Conservation (phyloP, 2,113 vertebrate genomes). For the Cheilinus undulatus region DNA sequence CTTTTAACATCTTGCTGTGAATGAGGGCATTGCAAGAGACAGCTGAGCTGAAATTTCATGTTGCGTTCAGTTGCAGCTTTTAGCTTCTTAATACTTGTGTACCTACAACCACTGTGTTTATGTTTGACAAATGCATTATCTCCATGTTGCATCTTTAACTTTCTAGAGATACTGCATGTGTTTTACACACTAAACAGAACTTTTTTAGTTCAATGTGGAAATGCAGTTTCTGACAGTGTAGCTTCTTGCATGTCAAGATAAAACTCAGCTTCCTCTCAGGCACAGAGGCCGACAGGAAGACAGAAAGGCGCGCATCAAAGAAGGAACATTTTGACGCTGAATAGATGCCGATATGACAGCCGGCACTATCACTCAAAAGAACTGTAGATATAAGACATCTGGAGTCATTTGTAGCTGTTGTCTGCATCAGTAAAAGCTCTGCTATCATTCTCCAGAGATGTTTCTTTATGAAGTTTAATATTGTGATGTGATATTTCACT, state of each 20-base stretch:
- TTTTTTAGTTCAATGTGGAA: slow-evolving; percentile 9
- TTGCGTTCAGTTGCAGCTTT: too few relatives aligned
- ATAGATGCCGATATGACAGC: slow-evolving; percentile 40
- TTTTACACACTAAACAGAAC: neutral
- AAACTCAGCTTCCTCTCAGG: slow-evolving; percentile 30
- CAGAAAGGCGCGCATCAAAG: slow-evolving; percentile 13
- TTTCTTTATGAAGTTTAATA: slow-evolving; percentile 15
- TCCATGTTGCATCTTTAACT: neutral
- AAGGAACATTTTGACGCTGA: slow-evolving; percentile 26
- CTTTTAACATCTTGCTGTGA: too few relatives aligned
- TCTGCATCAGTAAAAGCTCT: neutral
- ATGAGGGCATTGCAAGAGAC: too few relatives aligned
- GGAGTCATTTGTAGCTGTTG: neutral
- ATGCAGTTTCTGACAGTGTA: neutral
- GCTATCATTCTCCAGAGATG: neutral
- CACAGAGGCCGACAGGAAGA: slow-evolving; percentile 37
- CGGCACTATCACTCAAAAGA: neutral
- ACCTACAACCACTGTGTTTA: too few relatives aligned
- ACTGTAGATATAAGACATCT: slow-evolving; percentile 5
- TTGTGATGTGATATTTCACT: neutral
- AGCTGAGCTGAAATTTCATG: too few relatives aligned
- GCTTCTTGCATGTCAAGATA: slow-evolving; percentile 25
- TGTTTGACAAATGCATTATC: neutral
- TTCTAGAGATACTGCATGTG: neutral
- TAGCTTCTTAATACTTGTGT: too few relatives aligned